Evolutionary conservation across 2,113 vertebrate genomes (phyloP), one percentile per base, ranked within the genome.

Genomic region (Lamprotornis superbus): DNA sequence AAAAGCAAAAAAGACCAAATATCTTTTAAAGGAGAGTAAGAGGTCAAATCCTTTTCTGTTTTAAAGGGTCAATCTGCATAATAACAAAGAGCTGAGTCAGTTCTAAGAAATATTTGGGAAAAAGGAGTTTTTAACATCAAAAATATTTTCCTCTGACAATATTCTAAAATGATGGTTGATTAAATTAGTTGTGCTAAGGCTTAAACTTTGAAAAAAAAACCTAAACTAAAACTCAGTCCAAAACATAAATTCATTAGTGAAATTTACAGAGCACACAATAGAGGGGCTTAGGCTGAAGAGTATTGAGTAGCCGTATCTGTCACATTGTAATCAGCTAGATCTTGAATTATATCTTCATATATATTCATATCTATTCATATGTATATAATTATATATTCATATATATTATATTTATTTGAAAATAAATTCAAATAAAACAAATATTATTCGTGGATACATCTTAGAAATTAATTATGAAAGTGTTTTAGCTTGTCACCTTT

Each of bases 1-100:
- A 11, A 57, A 35, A 49, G 8, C 24, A 10, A 40, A 75, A 64
- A 15, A 25, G 4, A 0, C 1, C 2, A 24, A 80, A 30, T 15
- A 30, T 33, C 1, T 35, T 65, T 78, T 67, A 25, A 15, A 59
- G 46, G 15, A 83, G 8, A 46, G 18, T 28, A 56, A 57, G 31
- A 52, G 4, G 30, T 57, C 7, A 74, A 46, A n/a, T 89, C 2
- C 0, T 83, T 68, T 80, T 65, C 28, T 61, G 12, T 9, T 86
- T 49, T 19, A 70, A 83, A 69, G 39, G 11, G 23, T 78, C n/a
- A 37, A 15, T 63, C 9, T 4, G 1, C 9, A 24, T n/a, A 83
- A 86, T 7, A 60, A 25, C 5, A 49, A 82, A 75, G 5, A 86
- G 3, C 30, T 77, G 56, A 81, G 57, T 6, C 9, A 39, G 18